phyloP scores from a whole-genome alignment of 2,797 vertebrate species.

The Mus caroli region DNA sequence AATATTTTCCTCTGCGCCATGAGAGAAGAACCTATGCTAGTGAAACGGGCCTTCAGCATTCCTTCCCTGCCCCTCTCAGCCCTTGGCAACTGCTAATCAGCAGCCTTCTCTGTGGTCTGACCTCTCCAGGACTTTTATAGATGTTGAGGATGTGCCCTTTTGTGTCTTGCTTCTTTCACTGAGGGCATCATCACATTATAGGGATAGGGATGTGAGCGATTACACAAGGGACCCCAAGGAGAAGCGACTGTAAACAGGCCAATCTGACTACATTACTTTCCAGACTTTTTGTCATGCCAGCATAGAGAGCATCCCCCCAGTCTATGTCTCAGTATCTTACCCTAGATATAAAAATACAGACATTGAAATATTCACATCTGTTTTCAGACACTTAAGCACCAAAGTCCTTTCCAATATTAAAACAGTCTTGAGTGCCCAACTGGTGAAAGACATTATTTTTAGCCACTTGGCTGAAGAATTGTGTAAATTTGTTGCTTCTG shows the following conservation, averaged over 20 bases:
- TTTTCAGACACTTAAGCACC: background rate
- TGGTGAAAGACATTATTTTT: background rate
- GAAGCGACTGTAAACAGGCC: background rate
- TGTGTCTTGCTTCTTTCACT: background rate
- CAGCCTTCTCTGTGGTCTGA: conserved; percentile 6
- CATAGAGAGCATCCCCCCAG: background rate
- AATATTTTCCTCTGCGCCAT: background rate
- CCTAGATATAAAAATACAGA: background rate
- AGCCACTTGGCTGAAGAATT: background rate
- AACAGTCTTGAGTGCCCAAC: background rate
- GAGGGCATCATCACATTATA: background rate
- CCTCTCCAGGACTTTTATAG: background rate
- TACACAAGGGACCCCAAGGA: background rate
- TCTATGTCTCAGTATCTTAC: background rate
- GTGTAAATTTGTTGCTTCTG: background rate
- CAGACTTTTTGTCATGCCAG: background rate
- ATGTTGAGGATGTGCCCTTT: background rate
- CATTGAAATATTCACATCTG: background rate
- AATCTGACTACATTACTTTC: background rate
- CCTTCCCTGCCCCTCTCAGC: no score
- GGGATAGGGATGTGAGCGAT: background rate
- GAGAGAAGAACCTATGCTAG: background rate
- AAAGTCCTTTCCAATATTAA: background rate
- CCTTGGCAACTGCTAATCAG: conserved; percentile 1
- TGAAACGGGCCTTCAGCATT: background rate